These are phyloP conservation scores for Arctia plantaginis DNA, from an alignment of 2,888 invertebrate genomes.

Conservation along the genomic window DNA sequence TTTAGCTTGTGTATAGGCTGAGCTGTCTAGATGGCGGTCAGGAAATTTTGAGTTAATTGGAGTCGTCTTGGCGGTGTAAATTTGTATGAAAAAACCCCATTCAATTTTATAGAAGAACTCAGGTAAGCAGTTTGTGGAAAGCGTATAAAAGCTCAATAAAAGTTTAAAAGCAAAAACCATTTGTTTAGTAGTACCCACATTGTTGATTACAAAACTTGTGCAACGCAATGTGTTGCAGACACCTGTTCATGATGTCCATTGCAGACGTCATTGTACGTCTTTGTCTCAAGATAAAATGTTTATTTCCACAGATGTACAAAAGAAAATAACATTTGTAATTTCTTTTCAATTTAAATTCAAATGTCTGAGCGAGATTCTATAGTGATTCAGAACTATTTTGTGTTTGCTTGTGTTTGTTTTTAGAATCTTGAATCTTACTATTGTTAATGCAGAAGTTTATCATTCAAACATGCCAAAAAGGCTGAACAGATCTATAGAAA, in stretches of 20 bases:
- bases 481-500: too few species aligned
- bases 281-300: constrained; percentile 5
- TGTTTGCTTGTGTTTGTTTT: neutral
- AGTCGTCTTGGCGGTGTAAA: too few species aligned
- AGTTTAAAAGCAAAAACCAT: too few species aligned
- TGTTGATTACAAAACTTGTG: constrained; percentile 5
- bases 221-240: constrained; percentile 5
- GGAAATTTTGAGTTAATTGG: too few species aligned
- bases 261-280: constrained; percentile 21
- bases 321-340: neutral
- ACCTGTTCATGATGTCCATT: neutral
- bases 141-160: too few species aligned
- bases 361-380: neutral
- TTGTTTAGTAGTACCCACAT: neutral
- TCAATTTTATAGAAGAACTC: too few species aligned
- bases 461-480: too few species aligned
- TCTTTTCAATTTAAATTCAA: neutral
- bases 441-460: too few species aligned
- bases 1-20: too few species aligned
- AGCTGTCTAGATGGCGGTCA: too few species aligned
- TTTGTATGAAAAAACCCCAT: too few species aligned
- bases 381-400: neutral
- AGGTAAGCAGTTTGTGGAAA: too few species aligned
- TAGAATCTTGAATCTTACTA: neutral
- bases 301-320: constrained; percentile 10